Evolutionary conservation across 2,888 invertebrate genomes (phyloP).

Genomic region (Ochropacha duplaris): DNA sequence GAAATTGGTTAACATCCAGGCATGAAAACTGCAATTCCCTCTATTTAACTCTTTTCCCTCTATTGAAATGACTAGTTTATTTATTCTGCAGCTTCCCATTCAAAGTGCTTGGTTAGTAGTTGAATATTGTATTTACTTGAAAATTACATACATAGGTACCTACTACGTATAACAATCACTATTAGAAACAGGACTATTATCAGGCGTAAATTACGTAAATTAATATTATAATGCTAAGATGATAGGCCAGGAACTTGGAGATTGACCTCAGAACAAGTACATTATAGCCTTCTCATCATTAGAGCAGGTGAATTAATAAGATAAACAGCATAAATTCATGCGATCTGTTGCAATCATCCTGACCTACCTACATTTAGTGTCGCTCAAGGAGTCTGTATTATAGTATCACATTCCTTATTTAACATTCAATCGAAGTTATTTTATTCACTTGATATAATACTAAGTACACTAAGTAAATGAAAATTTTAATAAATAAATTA

Average conservation of each 20-base stretch:
- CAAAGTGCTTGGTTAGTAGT: constrained; percentile 6
- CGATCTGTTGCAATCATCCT: constrained; percentile 24
- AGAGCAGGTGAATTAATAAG: constrained; percentile 40
- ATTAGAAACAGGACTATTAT: constrained; percentile 20
- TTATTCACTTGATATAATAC: neutral
- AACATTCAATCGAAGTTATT: constrained; percentile 10
- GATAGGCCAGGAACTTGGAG: constrained; percentile 20
- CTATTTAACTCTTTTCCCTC: constrained; percentile 52
- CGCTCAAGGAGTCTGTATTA: neutral
- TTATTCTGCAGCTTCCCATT: constrained; percentile 11
- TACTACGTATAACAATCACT: constrained; percentile 14
- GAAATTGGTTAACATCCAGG: constrained; percentile 63
- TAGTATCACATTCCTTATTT: neutral
- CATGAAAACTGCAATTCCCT: constrained; percentile 44
- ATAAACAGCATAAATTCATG: constrained; percentile 30
- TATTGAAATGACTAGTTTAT: constrained; percentile 47
- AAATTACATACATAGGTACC: too few relatives aligned
- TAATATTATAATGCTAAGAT: constrained; percentile 33
- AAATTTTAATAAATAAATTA: neutral
- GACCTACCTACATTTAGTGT: constrained; percentile 29
- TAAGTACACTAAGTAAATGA: neutral
- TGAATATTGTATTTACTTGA: constrained; percentile 2
- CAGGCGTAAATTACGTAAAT: constrained; percentile 39
- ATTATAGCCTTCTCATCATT: constrained; percentile 36
- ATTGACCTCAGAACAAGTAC: constrained; percentile 42